Percentiles rank a stretch among this genome's conserved stretches.
Conservation (phyloP, 1,140 invertebrate genomes). For the Manduca sexta region DNA sequence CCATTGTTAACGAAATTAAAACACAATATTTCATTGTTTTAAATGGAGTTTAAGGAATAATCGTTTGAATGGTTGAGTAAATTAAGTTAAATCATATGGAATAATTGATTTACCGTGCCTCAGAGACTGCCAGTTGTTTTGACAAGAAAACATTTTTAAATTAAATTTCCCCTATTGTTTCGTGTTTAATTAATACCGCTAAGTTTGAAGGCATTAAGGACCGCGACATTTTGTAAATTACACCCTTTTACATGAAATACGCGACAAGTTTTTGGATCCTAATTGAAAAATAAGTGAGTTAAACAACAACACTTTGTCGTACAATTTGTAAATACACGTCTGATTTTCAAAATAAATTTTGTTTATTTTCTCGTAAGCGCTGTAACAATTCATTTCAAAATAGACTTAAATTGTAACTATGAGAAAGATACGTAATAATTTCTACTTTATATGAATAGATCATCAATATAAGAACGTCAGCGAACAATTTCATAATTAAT, state of each 20-base stretch:
- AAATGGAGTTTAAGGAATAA: too few species aligned
- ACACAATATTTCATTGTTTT: too few species aligned
- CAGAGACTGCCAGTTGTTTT: conserved; percentile 2
- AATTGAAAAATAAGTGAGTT: conserved; percentile 49
- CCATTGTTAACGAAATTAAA: too few species aligned
- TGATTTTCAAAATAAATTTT: conserved; percentile 5
- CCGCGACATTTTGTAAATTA: conserved; percentile 32
- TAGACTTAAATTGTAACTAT: too few species aligned
- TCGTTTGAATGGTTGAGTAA: too few species aligned
- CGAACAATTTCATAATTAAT: too few species aligned
- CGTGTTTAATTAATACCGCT: conserved; percentile 23
- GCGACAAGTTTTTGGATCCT: conserved; percentile 39
- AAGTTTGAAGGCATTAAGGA: conserved; percentile 24
- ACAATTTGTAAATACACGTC: conserved; percentile 6
- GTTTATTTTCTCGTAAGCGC: too few species aligned
- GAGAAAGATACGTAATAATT: too few species aligned
- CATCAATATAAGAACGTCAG: too few species aligned
- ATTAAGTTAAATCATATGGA: too few species aligned
- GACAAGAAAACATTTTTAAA: conserved; percentile 20
- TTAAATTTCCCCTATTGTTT: conserved; percentile 25
- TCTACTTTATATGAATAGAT: too few species aligned
- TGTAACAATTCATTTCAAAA: too few species aligned
- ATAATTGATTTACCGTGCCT: neutral
- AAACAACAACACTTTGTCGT: conserved; percentile 13
- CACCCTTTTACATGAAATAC: conserved; percentile 37